These are phyloP conservation scores for Oenanthe oenanthe DNA, from an alignment of 2,113 vertebrate species.

Conservation along the genomic window DNA sequence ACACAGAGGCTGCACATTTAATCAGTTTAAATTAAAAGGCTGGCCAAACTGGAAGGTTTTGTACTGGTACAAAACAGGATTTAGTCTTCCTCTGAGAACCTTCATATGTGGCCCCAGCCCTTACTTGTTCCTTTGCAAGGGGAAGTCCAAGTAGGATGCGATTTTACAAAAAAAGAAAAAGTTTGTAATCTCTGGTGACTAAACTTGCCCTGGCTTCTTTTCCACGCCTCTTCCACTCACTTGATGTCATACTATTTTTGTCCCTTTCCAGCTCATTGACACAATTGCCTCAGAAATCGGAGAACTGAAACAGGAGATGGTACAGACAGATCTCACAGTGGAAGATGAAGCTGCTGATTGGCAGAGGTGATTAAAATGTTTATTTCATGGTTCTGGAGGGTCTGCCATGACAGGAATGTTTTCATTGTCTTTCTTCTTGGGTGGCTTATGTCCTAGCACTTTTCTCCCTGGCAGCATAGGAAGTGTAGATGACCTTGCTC, in stretches of 20 bases:
- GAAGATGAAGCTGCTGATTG: slow-evolving; percentile 68
- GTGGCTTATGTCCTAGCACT: neutral
- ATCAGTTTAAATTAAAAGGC: neutral
- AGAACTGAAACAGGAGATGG: slow-evolving; percentile 93
- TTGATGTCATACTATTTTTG: slow-evolving; percentile 75
- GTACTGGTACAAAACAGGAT: neutral
- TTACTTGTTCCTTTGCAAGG: slow-evolving; percentile 33
- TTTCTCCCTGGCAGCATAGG: neutral
- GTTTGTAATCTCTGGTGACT: slow-evolving; percentile 52
- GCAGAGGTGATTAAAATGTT: slow-evolving; percentile 72
- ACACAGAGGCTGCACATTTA: neutral
- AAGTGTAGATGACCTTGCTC: neutral
- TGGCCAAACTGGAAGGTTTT: neutral
- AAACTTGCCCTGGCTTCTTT: slow-evolving; percentile 18
- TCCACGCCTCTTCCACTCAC: slow-evolving; percentile 68
- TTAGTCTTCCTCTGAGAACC: neutral
- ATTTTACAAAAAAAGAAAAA: neutral
- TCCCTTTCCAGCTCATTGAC: slow-evolving; percentile 88
- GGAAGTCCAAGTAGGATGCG: slow-evolving; percentile 64
- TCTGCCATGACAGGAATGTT: neutral
- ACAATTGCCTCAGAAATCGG: slow-evolving; percentile 90
- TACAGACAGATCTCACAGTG: slow-evolving; percentile 77
- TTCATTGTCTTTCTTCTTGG: neutral
- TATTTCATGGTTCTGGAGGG: neutral
- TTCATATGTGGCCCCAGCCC: neutral